Percentiles rank a stretch among this genome's conserved stretches.
phyloP scores from a whole-genome alignment of 53 echinoderm and acorn worm genomes.

The Henricia sp. region DNA sequence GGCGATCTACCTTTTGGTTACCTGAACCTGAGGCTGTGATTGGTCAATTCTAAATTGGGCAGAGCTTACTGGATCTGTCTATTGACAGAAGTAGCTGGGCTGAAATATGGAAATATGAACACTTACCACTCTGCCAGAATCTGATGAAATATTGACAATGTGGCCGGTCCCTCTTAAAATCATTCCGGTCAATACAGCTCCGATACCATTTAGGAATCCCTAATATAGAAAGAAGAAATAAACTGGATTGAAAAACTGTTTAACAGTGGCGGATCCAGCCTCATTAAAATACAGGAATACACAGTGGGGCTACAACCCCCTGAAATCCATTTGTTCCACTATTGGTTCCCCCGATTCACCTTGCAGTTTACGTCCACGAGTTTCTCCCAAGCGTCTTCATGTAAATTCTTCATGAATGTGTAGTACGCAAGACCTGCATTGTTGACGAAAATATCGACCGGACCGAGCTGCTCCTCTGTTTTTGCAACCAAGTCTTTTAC shows the following conservation, averaged over 20 bases:
- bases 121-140: slow-evolving; percentile 86
- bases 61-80: too few relatives aligned
- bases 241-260: not conserved
- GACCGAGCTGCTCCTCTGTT: slow-evolving; percentile 75
- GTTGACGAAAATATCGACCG: slow-evolving; percentile 83
- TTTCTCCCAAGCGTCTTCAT: slow-evolving; percentile 85
- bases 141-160: slow-evolving; percentile 83
- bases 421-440: slow-evolving; percentile 79
- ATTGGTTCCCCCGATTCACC: slow-evolving; percentile 21
- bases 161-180: slow-evolving; percentile 81
- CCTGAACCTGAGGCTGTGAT: too few relatives aligned
- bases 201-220: slow-evolving; percentile 87
- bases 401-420: slow-evolving; percentile 76
- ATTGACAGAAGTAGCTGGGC: not conserved
- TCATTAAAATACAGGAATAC: not conserved
- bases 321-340: not conserved
- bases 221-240: not conserved
- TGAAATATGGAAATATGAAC: not conserved
- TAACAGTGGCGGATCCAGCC: too few relatives aligned
- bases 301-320: not conserved
- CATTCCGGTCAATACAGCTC: slow-evolving; percentile 85
- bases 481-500: slow-evolving; percentile 76
- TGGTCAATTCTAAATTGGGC: too few relatives aligned
- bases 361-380: slow-evolving; percentile 88
- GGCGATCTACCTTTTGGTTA: too few relatives aligned